A percentile compares a stretch with the other conserved stretches of the same genome.
Conservation (phyloP, 1,140 invertebrate species). For the Musca domestica region DNA sequence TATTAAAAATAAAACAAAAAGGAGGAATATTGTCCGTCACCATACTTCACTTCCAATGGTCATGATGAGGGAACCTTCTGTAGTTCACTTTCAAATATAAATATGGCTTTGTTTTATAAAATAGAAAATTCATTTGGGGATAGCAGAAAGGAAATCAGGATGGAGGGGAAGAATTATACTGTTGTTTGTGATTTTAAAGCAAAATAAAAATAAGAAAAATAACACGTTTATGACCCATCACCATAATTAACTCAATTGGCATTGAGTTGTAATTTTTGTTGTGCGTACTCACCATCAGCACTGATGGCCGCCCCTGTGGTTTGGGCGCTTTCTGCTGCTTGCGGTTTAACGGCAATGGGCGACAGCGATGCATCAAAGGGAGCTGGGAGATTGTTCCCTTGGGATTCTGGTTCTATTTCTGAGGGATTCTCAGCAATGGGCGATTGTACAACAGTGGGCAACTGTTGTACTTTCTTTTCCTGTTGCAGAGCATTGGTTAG, state of each 20-base stretch:
- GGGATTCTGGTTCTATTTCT: slow-evolving; percentile 33
- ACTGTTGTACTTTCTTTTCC: slow-evolving; percentile 36
- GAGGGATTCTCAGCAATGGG: slow-evolving; percentile 46
- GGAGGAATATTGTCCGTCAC: no score
- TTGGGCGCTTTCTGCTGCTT: background rate
- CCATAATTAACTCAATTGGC: background rate
- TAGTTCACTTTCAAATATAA: no score
- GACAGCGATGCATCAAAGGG: slow-evolving; percentile 45
- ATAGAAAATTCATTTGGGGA: no score
- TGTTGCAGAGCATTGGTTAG: slow-evolving; percentile 49
- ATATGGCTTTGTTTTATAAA: no score
- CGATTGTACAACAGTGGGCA: slow-evolving; percentile 40
- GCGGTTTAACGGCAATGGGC: slow-evolving; percentile 35
- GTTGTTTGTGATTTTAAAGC: background rate
- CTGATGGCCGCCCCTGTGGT: background rate
- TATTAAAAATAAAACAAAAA: no score
- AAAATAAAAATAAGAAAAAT: no score
- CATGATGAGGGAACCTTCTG: no score
- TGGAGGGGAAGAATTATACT: background rate
- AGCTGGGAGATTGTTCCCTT: slow-evolving; percentile 30
- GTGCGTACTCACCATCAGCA: slow-evolving; percentile 22
- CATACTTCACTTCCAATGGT: no score
- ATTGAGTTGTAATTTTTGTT: slow-evolving; percentile 1
- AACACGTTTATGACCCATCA: slow-evolving; percentile 16
- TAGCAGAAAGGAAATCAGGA: no score